These are phyloP conservation scores for Melanaphis sacchari DNA, from an alignment of 1,140 invertebrate genomes.

Conservation along the genomic window DNA sequence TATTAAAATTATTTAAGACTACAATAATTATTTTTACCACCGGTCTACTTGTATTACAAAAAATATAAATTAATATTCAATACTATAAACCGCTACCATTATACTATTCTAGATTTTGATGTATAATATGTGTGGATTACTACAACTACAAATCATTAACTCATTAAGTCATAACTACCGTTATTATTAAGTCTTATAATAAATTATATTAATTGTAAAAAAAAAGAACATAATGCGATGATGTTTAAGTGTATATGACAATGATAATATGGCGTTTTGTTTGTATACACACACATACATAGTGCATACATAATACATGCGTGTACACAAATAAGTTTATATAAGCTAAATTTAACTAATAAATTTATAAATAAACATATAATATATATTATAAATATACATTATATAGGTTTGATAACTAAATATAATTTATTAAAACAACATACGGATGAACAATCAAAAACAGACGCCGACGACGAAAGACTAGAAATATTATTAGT, in stretches of 20 bases:
- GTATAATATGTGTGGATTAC: not conserved
- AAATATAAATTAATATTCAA: not conserved
- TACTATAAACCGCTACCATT: not conserved
- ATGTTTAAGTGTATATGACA: not conserved
- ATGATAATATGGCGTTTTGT: slow-evolving; percentile 21
- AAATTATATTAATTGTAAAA: not conserved
- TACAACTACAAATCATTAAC: not conserved
- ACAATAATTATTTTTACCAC: not conserved
- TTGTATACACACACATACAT: not conserved
- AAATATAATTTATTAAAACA: not conserved
- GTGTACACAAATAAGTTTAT: not conserved
- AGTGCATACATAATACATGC: not conserved
- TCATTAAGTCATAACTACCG: not conserved
- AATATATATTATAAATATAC: not conserved
- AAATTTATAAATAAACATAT: not conserved
- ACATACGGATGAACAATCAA: not conserved
- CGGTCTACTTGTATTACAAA: not conserved
- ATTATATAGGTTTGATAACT: not conserved
- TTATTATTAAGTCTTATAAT: not conserved
- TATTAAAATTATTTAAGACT: not conserved
- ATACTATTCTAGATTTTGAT: not conserved
- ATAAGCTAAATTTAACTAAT: not conserved
- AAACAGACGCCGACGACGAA: not conserved
- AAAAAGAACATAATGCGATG: not conserved
- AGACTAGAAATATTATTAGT: not conserved